A percentile compares a stretch with the other conserved stretches of the same genome.
Evolutionary conservation across 64 coral and sea anemone genomes (phyloP).

Genomic region (Actinia tenebrosa): DNA sequence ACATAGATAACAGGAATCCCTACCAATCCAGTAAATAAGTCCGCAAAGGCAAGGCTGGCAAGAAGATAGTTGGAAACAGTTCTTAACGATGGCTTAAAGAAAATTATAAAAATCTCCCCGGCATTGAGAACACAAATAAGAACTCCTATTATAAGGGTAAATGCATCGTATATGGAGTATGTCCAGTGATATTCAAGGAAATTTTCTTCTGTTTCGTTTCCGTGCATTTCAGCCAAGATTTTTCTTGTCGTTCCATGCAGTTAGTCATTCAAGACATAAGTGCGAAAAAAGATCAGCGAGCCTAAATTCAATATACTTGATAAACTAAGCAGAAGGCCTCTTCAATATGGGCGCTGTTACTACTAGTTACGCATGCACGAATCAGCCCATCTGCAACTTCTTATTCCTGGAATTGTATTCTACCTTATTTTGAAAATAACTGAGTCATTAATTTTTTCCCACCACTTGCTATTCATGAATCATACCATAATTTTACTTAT

Average conservation of each 20-base stretch:
- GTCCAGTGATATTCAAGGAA: neutral
- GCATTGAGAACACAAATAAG: conserved; percentile 21
- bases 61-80: conserved; percentile 34
- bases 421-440: neutral
- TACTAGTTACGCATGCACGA: neutral
- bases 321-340: neutral
- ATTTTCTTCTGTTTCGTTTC: neutral
- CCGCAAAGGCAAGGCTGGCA: conserved; percentile 31
- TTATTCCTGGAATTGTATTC: conserved; percentile 1
- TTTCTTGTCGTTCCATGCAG: neutral
- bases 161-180: neutral
- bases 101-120: conserved; percentile 32
- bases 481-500: neutral
- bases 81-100: conserved; percentile 5
- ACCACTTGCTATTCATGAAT: neutral
- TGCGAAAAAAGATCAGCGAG: too few species aligned
- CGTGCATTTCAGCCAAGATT: too few species aligned
- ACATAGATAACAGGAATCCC: conserved; percentile 29
- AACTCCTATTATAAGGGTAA: conserved; percentile 22
- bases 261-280: neutral
- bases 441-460: too few species aligned
- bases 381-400: neutral
- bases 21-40: conserved; percentile 31
- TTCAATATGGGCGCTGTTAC: neutral
- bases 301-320: neutral